These are phyloP conservation scores for Meteorus colon DNA, from an alignment of 2,888 invertebrate genomes.

Conservation along the genomic window DNA sequence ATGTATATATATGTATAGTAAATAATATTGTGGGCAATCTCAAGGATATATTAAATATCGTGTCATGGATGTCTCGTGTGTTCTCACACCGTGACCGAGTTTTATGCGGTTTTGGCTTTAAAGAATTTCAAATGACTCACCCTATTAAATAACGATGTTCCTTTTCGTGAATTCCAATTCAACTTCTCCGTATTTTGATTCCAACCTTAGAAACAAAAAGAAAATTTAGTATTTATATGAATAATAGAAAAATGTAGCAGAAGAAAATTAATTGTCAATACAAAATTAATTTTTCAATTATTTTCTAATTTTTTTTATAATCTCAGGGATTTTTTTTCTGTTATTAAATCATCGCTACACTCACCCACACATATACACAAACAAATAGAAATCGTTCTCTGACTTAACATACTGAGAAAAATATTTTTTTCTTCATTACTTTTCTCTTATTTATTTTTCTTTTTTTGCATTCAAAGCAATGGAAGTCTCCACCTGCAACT, in stretches of 20 bases:
- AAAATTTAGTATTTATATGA: not conserved
- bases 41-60: constrained; percentile 6
- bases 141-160: constrained; percentile 13
- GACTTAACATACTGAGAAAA: constrained; percentile 7
- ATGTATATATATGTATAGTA: not conserved
- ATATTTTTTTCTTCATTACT: not conserved
- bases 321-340: not conserved
- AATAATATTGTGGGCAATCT: not conserved
- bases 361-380: not conserved
- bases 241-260: not conserved
- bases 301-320: not conserved
- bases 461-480: not conserved
- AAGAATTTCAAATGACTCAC: constrained; percentile 31
- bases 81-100: constrained; percentile 25
- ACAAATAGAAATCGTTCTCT: not conserved
- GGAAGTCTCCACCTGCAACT: not conserved
- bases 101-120: constrained; percentile 23
- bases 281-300: not conserved
- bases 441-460: not conserved
- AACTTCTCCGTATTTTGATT: not conserved
- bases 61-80: constrained; percentile 3
- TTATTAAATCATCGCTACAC: not conserved
- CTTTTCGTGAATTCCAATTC: not conserved
- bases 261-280: not conserved
- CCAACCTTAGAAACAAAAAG: constrained; percentile 1